A percentile compares a stretch with the other conserved stretches of the same genome.
These are phyloP conservation scores for Phasia obesa DNA, from an alignment of 2,888 invertebrate genomes.

Conservation along the genomic window DNA sequence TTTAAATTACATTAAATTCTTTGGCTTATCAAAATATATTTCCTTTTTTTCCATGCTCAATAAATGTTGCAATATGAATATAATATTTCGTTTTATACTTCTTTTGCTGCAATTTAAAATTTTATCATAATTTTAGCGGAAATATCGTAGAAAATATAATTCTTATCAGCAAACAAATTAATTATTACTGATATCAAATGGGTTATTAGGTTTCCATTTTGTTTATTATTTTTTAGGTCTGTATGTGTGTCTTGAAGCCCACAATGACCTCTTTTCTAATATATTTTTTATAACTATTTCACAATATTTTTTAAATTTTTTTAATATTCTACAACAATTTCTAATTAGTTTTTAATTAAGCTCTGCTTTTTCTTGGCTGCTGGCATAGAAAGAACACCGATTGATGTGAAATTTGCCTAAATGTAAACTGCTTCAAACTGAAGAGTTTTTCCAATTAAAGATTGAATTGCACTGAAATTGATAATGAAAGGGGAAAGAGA, in stretches of 20 bases:
- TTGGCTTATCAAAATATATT: too few species aligned
- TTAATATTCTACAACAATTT: conserved; percentile 7
- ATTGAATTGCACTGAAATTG: not conserved
- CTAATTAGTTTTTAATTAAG: conserved; percentile 42
- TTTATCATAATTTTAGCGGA: conserved; percentile 48
- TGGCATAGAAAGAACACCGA: not conserved
- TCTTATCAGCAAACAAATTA: not conserved
- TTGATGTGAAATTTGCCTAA: conserved; percentile 17
- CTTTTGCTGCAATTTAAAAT: not conserved
- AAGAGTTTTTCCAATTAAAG: conserved; percentile 31
- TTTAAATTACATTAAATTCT: too few species aligned
- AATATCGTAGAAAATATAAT: conserved; percentile 3
- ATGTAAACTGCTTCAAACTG: conserved; percentile 38
- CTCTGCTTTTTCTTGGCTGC: not conserved
- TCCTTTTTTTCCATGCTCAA: not conserved
- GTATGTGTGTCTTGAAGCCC: not conserved
- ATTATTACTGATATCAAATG: conserved; percentile 7
- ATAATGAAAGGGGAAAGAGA: not conserved
- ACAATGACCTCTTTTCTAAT: conserved; percentile 39
- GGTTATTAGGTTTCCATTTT: conserved; percentile 34
- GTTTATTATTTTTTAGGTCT: not conserved
- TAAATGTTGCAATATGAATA: not conserved
- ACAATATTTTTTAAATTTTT: not conserved
- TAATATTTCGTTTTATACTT: not conserved
- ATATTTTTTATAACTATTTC: not conserved